Evolutionary conservation across 2,888 invertebrate genomes (phyloP).

Genomic region (Pristionchus maxplancki): DNA sequence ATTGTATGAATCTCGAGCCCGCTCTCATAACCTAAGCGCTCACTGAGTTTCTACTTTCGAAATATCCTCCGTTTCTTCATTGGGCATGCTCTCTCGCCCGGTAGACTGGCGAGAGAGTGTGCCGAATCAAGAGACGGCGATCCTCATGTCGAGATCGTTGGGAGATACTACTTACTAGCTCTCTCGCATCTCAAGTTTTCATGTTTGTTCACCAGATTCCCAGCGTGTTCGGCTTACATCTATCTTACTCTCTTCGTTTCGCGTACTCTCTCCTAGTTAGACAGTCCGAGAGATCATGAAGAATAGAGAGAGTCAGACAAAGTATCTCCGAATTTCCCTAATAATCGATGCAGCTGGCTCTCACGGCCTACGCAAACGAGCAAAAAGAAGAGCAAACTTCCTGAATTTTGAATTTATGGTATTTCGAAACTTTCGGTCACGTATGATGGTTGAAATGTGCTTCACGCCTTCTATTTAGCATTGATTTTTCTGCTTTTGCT

Average conservation of each 20-base stretch:
- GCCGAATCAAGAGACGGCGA: too few species aligned
- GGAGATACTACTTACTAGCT: background rate
- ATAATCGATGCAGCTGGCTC: background rate
- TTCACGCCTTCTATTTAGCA: background rate
- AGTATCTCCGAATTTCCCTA: background rate
- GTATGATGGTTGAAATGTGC: background rate
- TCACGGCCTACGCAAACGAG: constrained; percentile 15
- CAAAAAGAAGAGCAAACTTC: background rate
- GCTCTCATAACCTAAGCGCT: too few species aligned
- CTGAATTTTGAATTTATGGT: background rate
- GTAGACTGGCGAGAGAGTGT: too few species aligned
- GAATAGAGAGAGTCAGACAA: background rate
- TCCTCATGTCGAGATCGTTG: background rate
- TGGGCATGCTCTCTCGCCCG: background rate
- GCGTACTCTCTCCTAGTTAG: background rate
- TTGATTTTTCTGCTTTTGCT: too few species aligned
- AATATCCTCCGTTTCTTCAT: too few species aligned
- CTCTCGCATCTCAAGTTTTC: background rate
- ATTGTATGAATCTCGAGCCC: too few species aligned
- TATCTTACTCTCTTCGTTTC: background rate
- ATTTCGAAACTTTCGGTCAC: background rate
- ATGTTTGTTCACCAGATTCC: background rate
- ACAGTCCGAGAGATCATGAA: background rate
- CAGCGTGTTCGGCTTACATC: background rate
- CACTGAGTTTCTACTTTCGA: too few species aligned